Evolutionary conservation across 1,140 invertebrate genomes (phyloP), one percentile per base, ranked within the genome.

Genomic region (Magallana ariakensis): DNA sequence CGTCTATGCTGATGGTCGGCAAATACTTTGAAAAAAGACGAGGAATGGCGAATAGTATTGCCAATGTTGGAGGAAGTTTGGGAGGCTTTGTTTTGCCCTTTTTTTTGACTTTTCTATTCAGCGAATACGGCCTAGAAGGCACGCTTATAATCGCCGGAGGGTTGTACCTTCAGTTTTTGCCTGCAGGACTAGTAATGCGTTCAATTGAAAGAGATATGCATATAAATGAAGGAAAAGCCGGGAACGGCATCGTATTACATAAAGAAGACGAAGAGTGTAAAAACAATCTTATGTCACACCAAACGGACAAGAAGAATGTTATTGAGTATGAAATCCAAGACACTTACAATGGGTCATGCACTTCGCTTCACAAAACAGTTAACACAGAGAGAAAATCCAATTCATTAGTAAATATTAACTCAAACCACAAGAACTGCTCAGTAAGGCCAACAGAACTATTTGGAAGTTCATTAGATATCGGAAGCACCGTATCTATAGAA

Each of bases 11-110:
- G n/a, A 97, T 97, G 80, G 98, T 99, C 15, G 98, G 98, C 53
- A 99, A 99, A 95, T 99, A 99, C 95, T 99, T 99, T 95, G 98
- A 99, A 94, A 97, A 97, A 9, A 98, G 98, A 92, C 95, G 98
- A 89, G 99, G 98, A 8, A 94, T 99, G 87, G 99, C 99, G 26
- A 99, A 98, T 0, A 98, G 98, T 16, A 98, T 99, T 75, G 98
- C 98, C 0, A 98, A 99, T 6, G 98, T 98, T 92, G 98, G 98
- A 8, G 98, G 98, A 1, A 98, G 98, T 33, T 97, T 98, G 58
- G 96, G 96, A 3, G 97, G 97, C 6, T 98, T 98, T 92, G 92
- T 97, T 0, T 97, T 85, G 96, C 97, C 11, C 2, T 92, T 91
- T 56, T 93, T 98, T 26, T 96, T 96, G n/a, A 94, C 95, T 15